Evolutionary conservation across 2,888 invertebrate species (phyloP), one percentile per base, ranked within the genome.

Genomic region (Papilio protenor): DNA sequence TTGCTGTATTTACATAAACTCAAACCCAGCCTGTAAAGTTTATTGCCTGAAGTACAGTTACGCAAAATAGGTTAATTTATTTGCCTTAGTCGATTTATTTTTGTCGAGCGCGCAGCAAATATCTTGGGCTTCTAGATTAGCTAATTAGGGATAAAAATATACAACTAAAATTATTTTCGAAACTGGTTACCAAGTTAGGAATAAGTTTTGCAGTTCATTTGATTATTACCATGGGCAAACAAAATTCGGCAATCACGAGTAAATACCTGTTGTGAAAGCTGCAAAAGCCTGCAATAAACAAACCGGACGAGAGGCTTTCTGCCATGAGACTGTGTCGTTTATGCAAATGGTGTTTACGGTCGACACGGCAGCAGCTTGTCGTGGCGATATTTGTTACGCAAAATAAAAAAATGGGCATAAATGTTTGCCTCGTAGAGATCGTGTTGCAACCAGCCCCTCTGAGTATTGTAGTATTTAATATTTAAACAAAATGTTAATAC

Each of bases 1-100:
- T 64, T 64, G 64, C 64, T 64, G 64, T 64, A 64, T 64, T 64
- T 64, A 64, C 64, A 64, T 64, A 64, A 64, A 64, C 64, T 64
- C 64, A 33, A 33, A 18, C 27, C 64, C 64, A 10, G 64, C 27
- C 64, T 64, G 33, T 27, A 64, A 64, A 64, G 64, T 64, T 64
- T 64, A 64, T 64, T 64, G 64, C 64, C 18, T 64, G 33, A 64
- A 61, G 33, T 64, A 64, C 27, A 64, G 64, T 64, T 64, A 64
- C 33, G 64, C 64, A 33, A 64, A 64, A 64, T 64, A 64, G 33
- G 64, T 33, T 64, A 64, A 64, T 64, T 64, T 64, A 64, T 64
- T 64, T 33, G 33, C 33, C 27, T 64, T 33, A 18, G 33, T 33
- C 33, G 64, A 64, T 64, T 64, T 33, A 64, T 18, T 64, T 21